Percentiles rank a stretch among this genome's conserved stretches.
phyloP scores from a whole-genome alignment of 2,797 vertebrate genomes.

The Platyrinchus mystaceus region DNA sequence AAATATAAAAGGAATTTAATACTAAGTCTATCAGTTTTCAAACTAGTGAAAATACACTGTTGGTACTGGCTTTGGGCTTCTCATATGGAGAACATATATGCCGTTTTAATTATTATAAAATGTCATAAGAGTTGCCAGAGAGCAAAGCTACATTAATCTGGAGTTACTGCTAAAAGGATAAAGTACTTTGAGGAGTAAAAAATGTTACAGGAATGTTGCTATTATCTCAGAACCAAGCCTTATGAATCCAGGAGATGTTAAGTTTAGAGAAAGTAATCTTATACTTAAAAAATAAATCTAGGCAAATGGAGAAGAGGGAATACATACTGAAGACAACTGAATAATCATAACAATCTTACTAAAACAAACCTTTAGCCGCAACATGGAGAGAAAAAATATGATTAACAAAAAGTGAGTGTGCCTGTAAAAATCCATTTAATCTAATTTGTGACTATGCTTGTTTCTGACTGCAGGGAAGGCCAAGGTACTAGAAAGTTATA shows the following conservation, averaged over 20 bases:
- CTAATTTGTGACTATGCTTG: neutral
- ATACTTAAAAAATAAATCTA: neutral
- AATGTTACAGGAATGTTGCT: neutral
- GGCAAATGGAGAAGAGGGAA: neutral
- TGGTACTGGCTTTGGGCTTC: neutral
- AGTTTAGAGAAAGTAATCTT: neutral
- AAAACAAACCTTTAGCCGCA: neutral
- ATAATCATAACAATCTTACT: neutral
- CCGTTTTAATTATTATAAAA: neutral
- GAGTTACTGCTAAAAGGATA: neutral
- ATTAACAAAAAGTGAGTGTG: neutral
- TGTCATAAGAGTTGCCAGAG: fast-evolving
- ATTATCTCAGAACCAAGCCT: neutral
- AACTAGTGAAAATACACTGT: neutral
- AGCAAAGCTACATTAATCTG: neutral
- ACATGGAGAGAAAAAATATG: neutral
- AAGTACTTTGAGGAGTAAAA: neutral
- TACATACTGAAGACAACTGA: neutral
- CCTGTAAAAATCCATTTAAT: neutral
- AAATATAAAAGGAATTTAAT: neutral
- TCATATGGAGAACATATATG: neutral
- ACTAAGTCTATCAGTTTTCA: neutral
- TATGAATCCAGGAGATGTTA: neutral
- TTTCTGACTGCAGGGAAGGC: neutral
- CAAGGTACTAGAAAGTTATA: neutral